A percentile compares a stretch with the other conserved stretches of the same genome.
Conservation (phyloP, 2,797 vertebrate species). For the Anguilla anguilla region DNA sequence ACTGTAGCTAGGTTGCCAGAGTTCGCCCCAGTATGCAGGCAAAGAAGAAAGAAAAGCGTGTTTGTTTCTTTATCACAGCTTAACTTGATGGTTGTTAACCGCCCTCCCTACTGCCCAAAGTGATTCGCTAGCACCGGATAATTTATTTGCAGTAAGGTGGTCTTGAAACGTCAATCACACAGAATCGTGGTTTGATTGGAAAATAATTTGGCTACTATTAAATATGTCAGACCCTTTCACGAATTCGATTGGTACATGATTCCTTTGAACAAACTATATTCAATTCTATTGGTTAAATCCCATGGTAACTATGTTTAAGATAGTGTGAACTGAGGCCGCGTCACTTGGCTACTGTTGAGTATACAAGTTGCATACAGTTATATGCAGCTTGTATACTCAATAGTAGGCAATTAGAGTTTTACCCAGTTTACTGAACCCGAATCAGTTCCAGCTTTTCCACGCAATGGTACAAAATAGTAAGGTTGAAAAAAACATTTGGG, state of each 20-base stretch:
- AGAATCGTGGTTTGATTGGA: neutral
- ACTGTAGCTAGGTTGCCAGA: neutral
- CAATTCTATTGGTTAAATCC: neutral
- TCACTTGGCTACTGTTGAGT: no score
- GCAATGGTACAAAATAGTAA: no score
- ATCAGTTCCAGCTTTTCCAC: no score
- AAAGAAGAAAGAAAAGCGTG: constrained; percentile 7
- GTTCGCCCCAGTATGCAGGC: neutral
- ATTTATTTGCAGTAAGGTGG: neutral
- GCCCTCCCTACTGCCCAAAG: neutral
- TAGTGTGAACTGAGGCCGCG: neutral
- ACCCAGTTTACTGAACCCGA: no score
- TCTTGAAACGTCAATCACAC: neutral
- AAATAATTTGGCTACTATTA: neutral
- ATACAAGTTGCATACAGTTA: no score
- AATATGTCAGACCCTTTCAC: neutral
- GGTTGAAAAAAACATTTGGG: no score
- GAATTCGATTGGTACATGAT: constrained; percentile 2
- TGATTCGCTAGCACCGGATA: neutral
- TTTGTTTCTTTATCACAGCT: neutral
- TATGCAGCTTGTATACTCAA: no score
- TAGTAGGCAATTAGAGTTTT: no score
- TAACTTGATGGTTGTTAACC: neutral
- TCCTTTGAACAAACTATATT: neutral
- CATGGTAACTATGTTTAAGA: neutral